Evolutionary conservation across 2,888 invertebrate species (phyloP), one percentile per base, ranked within the genome.

Genomic region (Synergus umbraculus): DNA sequence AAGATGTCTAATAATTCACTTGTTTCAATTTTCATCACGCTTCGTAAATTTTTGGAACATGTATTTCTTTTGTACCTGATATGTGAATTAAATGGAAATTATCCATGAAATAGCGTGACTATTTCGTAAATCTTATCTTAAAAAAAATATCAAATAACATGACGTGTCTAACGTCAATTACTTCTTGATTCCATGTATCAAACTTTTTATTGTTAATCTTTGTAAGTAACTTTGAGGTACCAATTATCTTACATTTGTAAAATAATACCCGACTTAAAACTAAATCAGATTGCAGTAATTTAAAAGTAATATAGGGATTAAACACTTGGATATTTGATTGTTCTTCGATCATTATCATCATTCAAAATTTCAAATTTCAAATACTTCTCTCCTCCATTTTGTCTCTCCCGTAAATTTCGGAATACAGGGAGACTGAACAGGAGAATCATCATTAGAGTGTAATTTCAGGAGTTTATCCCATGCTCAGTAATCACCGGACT

Each of bases 61-160:
- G 7, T 54, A 18, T n/a, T n/a, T 54, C 7, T n/a, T 54, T 54
- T n/a, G 54, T 8, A 9, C n/a, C n/a, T n/a, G n/a, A n/a, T 9
- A 54, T 54, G 9, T 54, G 9, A 54, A 54, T 54, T 18, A 54
- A 9, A 54, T n/a, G 9, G n/a, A 54, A 54, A 54, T 54, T 54
- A 54, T 2, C n/a, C 49, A 73, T 73, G 2, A 73, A 73, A 73
- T 73, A 37, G 73, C 73, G 73, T 73, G 73, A 73, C 73, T n/a
- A 54, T 49, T 37, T 73, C 73, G 15, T 73, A 29, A 73, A 73
- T 10, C 37, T 73, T 73, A 73, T 73, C 54, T 5, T 49, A 49
- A 10, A 41, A 1, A 73, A 73, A 69, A 69, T 49, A 29, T 49
- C 46, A 69, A 69, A 54, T 54, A 54, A 54, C 9, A 0, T 69